A percentile compares a stretch with the other conserved stretches of the same genome.
phyloP scores from a whole-genome alignment of 2,797 vertebrate genomes.

The Bufotes viridis region DNA sequence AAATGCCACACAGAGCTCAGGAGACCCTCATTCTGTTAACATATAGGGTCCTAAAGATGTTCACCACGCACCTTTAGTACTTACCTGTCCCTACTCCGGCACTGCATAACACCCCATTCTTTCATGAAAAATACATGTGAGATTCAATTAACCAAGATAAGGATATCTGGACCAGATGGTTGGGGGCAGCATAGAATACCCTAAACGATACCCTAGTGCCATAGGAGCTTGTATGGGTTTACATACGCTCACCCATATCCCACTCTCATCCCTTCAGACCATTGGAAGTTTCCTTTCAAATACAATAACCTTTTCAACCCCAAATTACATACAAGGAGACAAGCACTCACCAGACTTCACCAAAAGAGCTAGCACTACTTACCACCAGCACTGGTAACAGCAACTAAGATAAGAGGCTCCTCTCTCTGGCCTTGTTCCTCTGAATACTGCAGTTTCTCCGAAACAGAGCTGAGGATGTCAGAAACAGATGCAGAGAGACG shows the following conservation, averaged over 20 bases:
- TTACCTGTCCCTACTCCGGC: too few species aligned
- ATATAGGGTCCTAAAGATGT: too few species aligned
- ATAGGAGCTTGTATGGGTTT: neutral
- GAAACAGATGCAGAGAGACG: slow-evolving; percentile 93
- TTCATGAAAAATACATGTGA: too few species aligned
- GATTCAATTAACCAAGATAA: too few species aligned
- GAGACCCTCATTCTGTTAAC: too few species aligned
- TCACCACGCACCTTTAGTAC: too few species aligned
- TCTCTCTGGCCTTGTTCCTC: slow-evolving; percentile 87
- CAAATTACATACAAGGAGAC: too few species aligned
- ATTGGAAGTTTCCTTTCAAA: neutral
- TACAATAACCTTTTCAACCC: neutral
- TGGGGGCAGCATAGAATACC: too few species aligned
- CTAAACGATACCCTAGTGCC: neutral
- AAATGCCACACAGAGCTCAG: too few species aligned
- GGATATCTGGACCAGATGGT: too few species aligned
- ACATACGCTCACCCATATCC: neutral
- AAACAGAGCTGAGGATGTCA: slow-evolving; percentile 91
- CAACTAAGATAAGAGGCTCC: slow-evolving; percentile 88
- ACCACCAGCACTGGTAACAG: slow-evolving; percentile 83
- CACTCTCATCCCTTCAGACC: neutral
- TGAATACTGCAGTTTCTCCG: slow-evolving; percentile 94
- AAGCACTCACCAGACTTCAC: too few species aligned
- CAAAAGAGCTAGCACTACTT: neutral
- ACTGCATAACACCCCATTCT: too few species aligned